These are phyloP conservation scores for Mongoloraphidia duomilia DNA, from an alignment of 2,888 invertebrate species.

Conservation along the genomic window DNA sequence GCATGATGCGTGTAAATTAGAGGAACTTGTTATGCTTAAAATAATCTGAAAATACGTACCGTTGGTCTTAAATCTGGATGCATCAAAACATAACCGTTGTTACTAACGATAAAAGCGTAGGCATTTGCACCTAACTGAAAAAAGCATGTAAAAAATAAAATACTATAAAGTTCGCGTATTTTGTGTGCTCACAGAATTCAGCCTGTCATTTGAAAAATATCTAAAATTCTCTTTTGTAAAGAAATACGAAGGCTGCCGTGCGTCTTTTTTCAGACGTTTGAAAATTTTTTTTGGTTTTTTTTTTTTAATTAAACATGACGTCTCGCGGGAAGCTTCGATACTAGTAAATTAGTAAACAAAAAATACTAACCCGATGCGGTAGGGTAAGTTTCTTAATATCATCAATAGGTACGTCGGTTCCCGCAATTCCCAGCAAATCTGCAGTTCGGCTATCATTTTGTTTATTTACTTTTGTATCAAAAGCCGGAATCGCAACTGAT, in stretches of 20 bases:
- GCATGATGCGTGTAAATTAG: too few relatives aligned
- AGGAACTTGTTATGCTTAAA: too few relatives aligned
- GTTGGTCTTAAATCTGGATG: conserved; percentile 88
- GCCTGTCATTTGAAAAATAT: too few relatives aligned
- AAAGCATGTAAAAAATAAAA: conserved; percentile 4
- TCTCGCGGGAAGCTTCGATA: too few relatives aligned
- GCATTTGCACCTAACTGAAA: conserved; percentile 87
- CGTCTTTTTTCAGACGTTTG: too few relatives aligned
- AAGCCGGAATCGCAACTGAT: conserved; percentile 86
- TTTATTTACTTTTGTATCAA: conserved; percentile 53
- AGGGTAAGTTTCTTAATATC: conserved; percentile 81
- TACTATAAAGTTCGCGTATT: neutral
- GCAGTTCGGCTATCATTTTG: conserved; percentile 46
- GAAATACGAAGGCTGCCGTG: neutral
- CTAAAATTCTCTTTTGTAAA: too few relatives aligned
- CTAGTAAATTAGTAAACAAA: neutral
- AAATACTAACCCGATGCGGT: conserved; percentile 62
- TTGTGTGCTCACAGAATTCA: too few relatives aligned
- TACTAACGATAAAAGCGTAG: conserved; percentile 91
- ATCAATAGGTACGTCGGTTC: conserved; percentile 85
- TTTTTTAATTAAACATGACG: too few relatives aligned
- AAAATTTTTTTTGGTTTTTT: too few relatives aligned
- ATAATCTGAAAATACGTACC: conserved; percentile 36
- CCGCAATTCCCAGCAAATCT: conserved; percentile 84
- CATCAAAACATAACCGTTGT: conserved; percentile 88